Conservation (phyloP, 2,797 vertebrate species). For the Muscicapa striata region DNA sequence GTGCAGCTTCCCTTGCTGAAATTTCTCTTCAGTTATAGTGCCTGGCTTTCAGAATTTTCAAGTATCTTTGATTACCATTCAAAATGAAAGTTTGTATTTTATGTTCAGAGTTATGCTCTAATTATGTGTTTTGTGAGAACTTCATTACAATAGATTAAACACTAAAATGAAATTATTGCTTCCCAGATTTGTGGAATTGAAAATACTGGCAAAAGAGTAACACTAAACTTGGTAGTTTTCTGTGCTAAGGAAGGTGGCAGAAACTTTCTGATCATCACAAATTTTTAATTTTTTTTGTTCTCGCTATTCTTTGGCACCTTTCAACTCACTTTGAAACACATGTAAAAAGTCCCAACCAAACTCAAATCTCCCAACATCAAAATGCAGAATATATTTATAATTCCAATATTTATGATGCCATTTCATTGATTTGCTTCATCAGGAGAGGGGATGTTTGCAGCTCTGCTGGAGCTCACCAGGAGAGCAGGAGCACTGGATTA, state of each 20-base stretch:
- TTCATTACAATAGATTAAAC: not conserved
- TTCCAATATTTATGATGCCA: not conserved
- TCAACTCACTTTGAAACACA: not conserved
- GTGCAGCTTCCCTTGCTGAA: not conserved
- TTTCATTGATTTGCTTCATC: not conserved
- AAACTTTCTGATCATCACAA: not conserved
- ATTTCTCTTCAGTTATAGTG: not conserved
- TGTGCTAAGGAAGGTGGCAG: not conserved
- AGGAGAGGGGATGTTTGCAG: not conserved
- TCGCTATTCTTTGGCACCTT: not conserved
- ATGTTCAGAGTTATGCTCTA: not conserved
- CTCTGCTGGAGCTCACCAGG: not conserved
- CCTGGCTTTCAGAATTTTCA: not conserved
- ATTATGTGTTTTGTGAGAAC: not conserved
- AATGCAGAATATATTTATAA: not conserved
- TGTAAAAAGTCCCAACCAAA: not conserved
- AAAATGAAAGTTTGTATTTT: not conserved
- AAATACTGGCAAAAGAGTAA: fast-evolving
- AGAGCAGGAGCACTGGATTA: not conserved
- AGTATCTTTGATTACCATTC: not conserved
- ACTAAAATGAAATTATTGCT: not conserved
- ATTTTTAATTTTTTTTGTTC: not conserved
- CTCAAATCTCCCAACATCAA: not conserved
- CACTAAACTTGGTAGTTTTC: not conserved
- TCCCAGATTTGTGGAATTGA: not conserved